phyloP scores from a whole-genome alignment of 1,140 invertebrate genomes.

The Drosophila repleta region DNA sequence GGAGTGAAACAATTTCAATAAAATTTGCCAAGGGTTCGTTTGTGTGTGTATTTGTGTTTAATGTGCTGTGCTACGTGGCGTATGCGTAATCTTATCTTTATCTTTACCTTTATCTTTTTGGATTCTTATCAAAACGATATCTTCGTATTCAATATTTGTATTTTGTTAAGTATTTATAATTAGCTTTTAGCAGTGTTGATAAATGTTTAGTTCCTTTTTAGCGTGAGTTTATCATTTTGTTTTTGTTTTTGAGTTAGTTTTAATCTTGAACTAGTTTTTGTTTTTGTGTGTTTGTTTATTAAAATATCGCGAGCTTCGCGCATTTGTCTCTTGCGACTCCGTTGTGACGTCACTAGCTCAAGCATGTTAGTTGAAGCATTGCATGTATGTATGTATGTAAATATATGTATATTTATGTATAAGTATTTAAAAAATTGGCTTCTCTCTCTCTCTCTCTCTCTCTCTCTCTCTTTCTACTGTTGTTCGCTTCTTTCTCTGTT shows the following conservation, averaged over 20 bases:
- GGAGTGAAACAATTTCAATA: neutral
- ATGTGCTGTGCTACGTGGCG: constrained; percentile 51
- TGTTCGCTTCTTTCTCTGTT: neutral
- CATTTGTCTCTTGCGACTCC: constrained; percentile 23
- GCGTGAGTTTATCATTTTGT: constrained; percentile 36
- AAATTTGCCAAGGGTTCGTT: constrained; percentile 12
- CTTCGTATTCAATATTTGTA: constrained; percentile 33
- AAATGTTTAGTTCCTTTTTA: constrained; percentile 39
- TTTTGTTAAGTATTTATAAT: constrained; percentile 36
- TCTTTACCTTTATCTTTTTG: constrained; percentile 4
- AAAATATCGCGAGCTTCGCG: constrained; percentile 46
- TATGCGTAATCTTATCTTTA: constrained; percentile 59
- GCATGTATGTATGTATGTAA: neutral
- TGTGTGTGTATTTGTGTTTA: neutral
- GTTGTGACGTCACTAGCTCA: constrained; percentile 58
- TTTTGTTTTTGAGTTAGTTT: constrained; percentile 45
- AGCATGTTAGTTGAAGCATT: constrained; percentile 34
- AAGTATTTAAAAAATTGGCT: constrained; percentile 59
- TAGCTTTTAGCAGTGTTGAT: constrained; percentile 62
- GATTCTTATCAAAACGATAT: constrained; percentile 17
- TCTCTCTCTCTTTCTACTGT: constrained; percentile 8
- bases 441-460: constrained; percentile 2
- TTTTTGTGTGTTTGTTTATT: constrained; percentile 36
- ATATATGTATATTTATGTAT: constrained; percentile 1
- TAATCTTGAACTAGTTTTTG: constrained; percentile 35